Conservation (phyloP, 2,113 vertebrate genomes). For the Kryptolebias marmoratus region DNA sequence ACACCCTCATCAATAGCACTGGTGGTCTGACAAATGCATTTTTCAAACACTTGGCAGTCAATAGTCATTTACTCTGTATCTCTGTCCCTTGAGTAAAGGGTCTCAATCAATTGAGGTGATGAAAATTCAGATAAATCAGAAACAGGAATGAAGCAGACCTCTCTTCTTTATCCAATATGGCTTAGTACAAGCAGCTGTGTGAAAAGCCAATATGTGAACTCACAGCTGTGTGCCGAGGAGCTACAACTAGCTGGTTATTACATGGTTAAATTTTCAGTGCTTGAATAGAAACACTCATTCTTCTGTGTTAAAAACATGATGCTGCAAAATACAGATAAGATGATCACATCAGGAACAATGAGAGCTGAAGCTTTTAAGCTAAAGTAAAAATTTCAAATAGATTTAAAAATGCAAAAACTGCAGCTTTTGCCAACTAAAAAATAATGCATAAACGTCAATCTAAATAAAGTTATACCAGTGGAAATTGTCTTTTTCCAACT, state of each 20-base stretch:
- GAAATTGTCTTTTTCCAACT: too few species aligned
- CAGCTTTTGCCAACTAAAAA: neutral
- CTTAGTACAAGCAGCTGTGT: constrained; percentile 34
- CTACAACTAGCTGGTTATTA: constrained; percentile 11
- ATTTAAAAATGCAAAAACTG: neutral
- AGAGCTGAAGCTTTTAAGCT: neutral
- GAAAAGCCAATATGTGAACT: constrained; percentile 62
- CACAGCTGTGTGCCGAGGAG: constrained; percentile 32
- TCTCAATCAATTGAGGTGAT: constrained; percentile 73
- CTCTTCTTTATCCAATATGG: constrained; percentile 46
- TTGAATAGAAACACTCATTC: constrained; percentile 36
- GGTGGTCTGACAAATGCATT: constrained; percentile 77
- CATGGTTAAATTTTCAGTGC: constrained; percentile 24
- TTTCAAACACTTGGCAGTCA: constrained; percentile 77
- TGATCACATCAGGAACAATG: constrained; percentile 25
- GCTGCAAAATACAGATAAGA: constrained; percentile 24
- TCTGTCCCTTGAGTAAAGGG: constrained; percentile 73
- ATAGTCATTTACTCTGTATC: constrained; percentile 78
- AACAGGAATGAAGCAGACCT: constrained; percentile 40
- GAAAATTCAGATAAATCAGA: constrained; percentile 75
- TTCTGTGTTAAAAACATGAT: constrained; percentile 36
- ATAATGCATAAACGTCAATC: too few species aligned
- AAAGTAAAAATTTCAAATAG: neutral
- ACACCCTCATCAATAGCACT: constrained; percentile 75
- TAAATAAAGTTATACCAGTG: too few species aligned